Evolutionary conservation across 2,113 vertebrate genomes (phyloP), one percentile per base, ranked within the genome.

Genomic region (Nansenia antarctica): DNA sequence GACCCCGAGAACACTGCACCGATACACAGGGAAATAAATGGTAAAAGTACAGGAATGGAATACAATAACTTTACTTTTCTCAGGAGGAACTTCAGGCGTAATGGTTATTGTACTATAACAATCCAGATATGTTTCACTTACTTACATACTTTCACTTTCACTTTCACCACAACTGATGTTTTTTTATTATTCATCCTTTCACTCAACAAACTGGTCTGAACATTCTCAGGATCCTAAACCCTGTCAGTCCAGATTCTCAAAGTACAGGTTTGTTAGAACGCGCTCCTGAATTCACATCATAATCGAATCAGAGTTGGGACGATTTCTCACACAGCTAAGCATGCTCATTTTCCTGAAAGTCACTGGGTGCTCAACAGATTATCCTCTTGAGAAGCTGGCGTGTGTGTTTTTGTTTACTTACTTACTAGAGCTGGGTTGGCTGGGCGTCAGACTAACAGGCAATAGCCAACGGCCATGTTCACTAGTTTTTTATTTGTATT

Each of bases 21-120:
- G 18, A 24, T 20, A 62, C 65, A 67, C 57, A 61, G 26, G 49
- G 54, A 61, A 57, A 69, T 54, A 69, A 29, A 61, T 32, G n/a
- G n/a, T n/a, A n/a, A n/a, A n/a, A n/a, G n/a, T n/a, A n/a, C n/a
- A n/a, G n/a, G n/a, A n/a, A n/a, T n/a, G n/a, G n/a, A n/a, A n/a
- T n/a, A n/a, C n/a, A n/a, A n/a, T n/a, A n/a, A n/a, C n/a, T n/a
- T n/a, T n/a, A n/a, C n/a, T n/a, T n/a, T n/a, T n/a, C n/a, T n/a
- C n/a, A n/a, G n/a, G n/a, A n/a, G n/a, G n/a, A n/a, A n/a, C n/a
- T n/a, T n/a, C n/a, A n/a, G n/a, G n/a, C n/a, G n/a, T n/a, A n/a
- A n/a, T n/a, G n/a, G n/a, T n/a, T n/a, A n/a, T n/a, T n/a, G n/a
- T n/a, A n/a, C n/a, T n/a, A n/a, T n/a, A n/a, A n/a, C n/a, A n/a